Evolutionary conservation across 64 coral and sea anemone species (phyloP).

Genomic region (Pocillopora verrucosa): DNA sequence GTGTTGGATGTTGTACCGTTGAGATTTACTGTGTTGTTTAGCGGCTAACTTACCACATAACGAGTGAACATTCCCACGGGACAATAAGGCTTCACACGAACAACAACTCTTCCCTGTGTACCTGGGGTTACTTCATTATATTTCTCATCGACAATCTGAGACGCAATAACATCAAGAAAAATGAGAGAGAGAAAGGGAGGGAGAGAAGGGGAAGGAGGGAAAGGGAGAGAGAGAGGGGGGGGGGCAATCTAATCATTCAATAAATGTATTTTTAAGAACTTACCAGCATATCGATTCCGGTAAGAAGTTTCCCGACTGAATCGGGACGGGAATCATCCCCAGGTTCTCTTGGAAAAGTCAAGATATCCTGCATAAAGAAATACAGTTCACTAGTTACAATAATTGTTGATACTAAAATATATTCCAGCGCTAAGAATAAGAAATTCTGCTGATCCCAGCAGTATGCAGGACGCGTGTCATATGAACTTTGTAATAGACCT

Average conservation of each 20-base stretch:
- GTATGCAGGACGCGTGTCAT: too few relatives aligned
- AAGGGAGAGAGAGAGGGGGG: too few relatives aligned
- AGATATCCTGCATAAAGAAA: conserved; percentile 58
- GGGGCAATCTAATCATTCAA: not conserved
- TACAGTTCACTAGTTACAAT: not conserved
- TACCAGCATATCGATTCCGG: conserved; percentile 67
- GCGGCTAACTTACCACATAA: conserved; percentile 57
- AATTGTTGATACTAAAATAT: too few relatives aligned
- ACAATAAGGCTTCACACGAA: conserved; percentile 65
- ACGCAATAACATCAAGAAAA: not conserved
- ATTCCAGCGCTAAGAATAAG: too few relatives aligned
- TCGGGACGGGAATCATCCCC: conserved; percentile 29
- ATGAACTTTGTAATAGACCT: too few relatives aligned
- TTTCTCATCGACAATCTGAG: conserved; percentile 61
- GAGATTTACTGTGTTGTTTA: not conserved
- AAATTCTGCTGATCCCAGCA: too few relatives aligned
- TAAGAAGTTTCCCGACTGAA: conserved; percentile 71
- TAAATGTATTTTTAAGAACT: not conserved
- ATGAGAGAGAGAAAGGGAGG: not conserved
- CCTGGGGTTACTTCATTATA: conserved; percentile 42
- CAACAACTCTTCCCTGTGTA: conserved; percentile 55
- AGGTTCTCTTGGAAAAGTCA: conserved; percentile 53
- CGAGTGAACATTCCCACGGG: conserved; percentile 65
- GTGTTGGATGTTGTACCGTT: not conserved
- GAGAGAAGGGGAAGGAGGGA: not conserved